phyloP scores from a whole-genome alignment of 1,140 invertebrate species.

The Bathynomus jamesi region DNA sequence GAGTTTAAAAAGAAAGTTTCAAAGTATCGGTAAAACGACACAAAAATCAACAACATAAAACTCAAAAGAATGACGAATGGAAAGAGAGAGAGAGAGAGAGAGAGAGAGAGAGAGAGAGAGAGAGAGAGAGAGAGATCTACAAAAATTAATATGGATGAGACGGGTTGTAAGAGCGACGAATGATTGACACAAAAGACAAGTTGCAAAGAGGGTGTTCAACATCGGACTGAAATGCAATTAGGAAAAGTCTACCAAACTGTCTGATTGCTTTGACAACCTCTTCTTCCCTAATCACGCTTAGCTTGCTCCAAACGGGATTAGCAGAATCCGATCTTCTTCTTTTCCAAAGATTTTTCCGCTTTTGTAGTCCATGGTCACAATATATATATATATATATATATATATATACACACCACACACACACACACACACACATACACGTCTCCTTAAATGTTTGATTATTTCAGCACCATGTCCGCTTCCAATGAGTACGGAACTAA shows the following conservation, averaged over 20 bases:
- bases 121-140: neutral
- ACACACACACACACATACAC: neutral
- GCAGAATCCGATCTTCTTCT: neutral
- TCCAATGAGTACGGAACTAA: no score
- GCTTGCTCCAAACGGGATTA: neutral
- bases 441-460: neutral
- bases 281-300: neutral
- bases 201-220: neutral
- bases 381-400: neutral
- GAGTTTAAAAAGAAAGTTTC: no score
- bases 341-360: neutral
- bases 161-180: no score
- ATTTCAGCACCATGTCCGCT: no score
- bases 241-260: neutral
- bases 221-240: neutral
- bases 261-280: neutral
- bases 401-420: conserved; percentile 9
- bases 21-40: no score
- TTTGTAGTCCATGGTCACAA: neutral
- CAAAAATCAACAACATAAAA: no score
- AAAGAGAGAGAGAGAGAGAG: neutral
- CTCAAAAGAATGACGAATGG: neutral
- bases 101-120: neutral
- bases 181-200: neutral
- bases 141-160: neutral